Evolutionary conservation across 2,888 invertebrate genomes (phyloP).

Genomic region (Leptinotarsa haldemani): DNA sequence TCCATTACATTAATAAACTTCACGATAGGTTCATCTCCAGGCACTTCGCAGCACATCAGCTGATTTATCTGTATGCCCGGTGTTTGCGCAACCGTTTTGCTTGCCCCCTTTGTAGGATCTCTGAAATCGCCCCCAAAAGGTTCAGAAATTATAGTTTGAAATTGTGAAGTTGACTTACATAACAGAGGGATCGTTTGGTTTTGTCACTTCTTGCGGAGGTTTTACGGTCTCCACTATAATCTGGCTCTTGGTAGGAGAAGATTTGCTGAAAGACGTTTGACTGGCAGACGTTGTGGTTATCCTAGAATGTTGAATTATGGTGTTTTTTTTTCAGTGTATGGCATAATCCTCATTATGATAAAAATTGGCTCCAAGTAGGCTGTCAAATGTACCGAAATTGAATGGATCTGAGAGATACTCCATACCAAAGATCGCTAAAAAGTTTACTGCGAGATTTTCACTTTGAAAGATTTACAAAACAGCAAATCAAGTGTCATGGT

Average conservation of each 20-base stretch:
- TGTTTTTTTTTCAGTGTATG: too few species aligned
- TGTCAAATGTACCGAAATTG: too few species aligned
- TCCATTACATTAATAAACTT: constrained; percentile 63
- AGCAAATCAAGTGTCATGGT: too few species aligned
- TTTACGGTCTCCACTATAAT: constrained; percentile 82
- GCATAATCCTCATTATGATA: not conserved
- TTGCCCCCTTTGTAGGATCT: constrained; percentile 37
- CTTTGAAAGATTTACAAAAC: too few species aligned
- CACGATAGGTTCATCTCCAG: constrained; percentile 64
- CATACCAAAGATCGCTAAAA: not conserved
- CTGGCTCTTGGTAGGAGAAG: constrained; percentile 81
- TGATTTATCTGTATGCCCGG: constrained; percentile 64
- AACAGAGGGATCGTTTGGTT: constrained; percentile 4
- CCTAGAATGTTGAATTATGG: constrained; percentile 56
- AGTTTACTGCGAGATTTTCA: not conserved
- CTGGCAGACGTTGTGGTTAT: constrained; percentile 64
- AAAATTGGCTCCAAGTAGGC: not conserved
- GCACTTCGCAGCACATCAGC: constrained; percentile 63
- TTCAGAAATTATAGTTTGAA: not conserved
- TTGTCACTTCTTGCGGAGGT: constrained; percentile 56
- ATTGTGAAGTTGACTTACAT: constrained; percentile 18
- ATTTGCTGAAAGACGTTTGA: constrained; percentile 78
- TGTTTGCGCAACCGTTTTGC: constrained; percentile 51
- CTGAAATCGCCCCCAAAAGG: constrained; percentile 32
- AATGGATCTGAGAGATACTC: too few species aligned